Evolutionary conservation across 2,888 invertebrate species (phyloP).

Genomic region (Keiferia lycopersicella): DNA sequence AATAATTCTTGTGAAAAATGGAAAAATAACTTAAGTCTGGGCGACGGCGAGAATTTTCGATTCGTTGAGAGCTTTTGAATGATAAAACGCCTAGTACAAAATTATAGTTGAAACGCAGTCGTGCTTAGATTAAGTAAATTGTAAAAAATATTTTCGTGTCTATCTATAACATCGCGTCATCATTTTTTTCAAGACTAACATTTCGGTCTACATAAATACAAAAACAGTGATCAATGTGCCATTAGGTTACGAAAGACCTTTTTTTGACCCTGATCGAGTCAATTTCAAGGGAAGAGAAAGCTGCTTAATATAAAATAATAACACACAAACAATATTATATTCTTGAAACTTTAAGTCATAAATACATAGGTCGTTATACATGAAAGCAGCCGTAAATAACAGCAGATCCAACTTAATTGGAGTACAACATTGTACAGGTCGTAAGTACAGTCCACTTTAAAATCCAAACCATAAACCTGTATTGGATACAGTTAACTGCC

Average conservation of each 20-base stretch:
- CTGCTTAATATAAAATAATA: background rate
- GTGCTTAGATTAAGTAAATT: too few relatives aligned
- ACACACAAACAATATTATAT: background rate
- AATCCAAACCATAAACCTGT: constrained; percentile 4
- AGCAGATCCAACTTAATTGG: background rate
- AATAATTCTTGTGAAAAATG: constrained; percentile 4
- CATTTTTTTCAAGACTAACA: too few relatives aligned
- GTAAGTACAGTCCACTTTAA: constrained; percentile 6
- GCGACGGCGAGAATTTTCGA: background rate
- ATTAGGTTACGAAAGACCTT: too few relatives aligned
- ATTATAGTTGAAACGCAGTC: too few relatives aligned
- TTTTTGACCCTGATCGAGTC: too few relatives aligned
- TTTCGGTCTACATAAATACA: too few relatives aligned
- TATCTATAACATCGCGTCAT: too few relatives aligned
- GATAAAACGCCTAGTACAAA: too few relatives aligned
- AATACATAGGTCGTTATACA: constrained; percentile 5
- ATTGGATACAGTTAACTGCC: constrained; percentile 11
- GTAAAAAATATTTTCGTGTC: too few relatives aligned
- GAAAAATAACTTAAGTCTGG: background rate
- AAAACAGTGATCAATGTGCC: too few relatives aligned
- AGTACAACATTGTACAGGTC: constrained; percentile 9
- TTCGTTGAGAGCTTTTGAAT: background rate
- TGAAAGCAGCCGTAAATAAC: constrained; percentile 12
- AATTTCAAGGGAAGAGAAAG: background rate
- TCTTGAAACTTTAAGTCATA: background rate